Conservation (phyloP, 2,888 invertebrate genomes). For the Tubiluchus corallicola region DNA sequence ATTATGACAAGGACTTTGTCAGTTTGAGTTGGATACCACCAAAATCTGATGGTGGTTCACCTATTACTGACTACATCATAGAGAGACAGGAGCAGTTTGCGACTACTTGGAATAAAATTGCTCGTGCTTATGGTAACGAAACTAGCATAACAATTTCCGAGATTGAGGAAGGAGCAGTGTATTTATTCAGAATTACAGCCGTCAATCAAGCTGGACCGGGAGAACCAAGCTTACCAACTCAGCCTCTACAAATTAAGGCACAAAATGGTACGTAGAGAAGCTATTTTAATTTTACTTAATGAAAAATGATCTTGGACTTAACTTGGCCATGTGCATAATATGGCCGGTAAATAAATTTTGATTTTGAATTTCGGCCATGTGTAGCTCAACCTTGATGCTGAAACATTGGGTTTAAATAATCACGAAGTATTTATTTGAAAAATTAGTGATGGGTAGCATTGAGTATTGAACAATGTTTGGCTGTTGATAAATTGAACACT, state of each 20-base stretch:
- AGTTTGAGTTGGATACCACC: background rate
- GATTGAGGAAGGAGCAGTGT: background rate
- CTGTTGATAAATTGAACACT: too few relatives aligned
- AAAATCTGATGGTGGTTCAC: background rate
- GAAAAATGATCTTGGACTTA: too few relatives aligned
- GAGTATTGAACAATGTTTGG: too few relatives aligned
- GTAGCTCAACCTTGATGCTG: too few relatives aligned
- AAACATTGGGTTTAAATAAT: too few relatives aligned
- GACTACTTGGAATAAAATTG: background rate
- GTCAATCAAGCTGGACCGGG: slow-evolving; percentile 6
- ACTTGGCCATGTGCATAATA: too few relatives aligned
- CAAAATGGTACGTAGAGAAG: background rate
- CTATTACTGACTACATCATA: background rate
- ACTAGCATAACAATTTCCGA: background rate
- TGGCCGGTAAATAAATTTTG: too few relatives aligned
- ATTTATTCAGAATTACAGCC: slow-evolving; percentile 6
- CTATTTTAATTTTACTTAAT: too few relatives aligned
- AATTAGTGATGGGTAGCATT: too few relatives aligned
- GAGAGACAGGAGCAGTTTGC: background rate
- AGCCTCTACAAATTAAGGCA: background rate
- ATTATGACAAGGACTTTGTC: background rate
- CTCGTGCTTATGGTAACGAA: background rate
- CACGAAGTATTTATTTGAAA: too few relatives aligned
- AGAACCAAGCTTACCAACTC: slow-evolving; percentile 4
- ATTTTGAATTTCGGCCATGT: too few relatives aligned